phyloP scores from a whole-genome alignment of 2,888 invertebrate genomes.

The Belgica antarctica region DNA sequence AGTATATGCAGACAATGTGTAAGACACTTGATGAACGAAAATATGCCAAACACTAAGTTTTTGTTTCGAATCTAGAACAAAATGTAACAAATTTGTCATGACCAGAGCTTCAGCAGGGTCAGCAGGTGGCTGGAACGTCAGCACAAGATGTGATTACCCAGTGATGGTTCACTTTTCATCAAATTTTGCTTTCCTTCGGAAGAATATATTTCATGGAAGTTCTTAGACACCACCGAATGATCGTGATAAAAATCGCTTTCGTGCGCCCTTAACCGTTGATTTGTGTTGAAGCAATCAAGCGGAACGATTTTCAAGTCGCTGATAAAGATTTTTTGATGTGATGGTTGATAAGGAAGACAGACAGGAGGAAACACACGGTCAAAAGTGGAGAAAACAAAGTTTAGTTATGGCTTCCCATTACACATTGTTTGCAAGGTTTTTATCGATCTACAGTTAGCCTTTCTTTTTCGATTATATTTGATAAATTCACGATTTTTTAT shows the following conservation, averaged over 20 bases:
- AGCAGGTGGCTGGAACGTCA: no score
- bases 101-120: no score
- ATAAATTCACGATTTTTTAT: not conserved
- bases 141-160: no score
- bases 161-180: no score
- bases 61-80: no score
- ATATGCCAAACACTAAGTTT: conserved; percentile 45
- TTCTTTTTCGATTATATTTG: conserved; percentile 24
- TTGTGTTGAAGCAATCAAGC: conserved; percentile 12
- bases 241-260: no score
- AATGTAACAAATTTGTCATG: not conserved
- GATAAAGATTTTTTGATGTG: not conserved
- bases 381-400: no score
- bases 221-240: no score
- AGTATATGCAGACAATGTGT: conserved; percentile 59
- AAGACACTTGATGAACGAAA: conserved; percentile 49
- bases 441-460: conserved; percentile 9
- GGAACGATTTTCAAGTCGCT: not conserved
- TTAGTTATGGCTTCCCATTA: conserved; percentile 45
- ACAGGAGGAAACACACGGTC: conserved; percentile 29
- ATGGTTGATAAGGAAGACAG: conserved; percentile 4
- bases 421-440: conserved; percentile 44
- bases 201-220: no score
- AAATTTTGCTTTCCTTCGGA: no score
- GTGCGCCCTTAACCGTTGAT: no score